Conservation (phyloP, 2,113 vertebrate species). For the Saguinus imperator region DNA sequence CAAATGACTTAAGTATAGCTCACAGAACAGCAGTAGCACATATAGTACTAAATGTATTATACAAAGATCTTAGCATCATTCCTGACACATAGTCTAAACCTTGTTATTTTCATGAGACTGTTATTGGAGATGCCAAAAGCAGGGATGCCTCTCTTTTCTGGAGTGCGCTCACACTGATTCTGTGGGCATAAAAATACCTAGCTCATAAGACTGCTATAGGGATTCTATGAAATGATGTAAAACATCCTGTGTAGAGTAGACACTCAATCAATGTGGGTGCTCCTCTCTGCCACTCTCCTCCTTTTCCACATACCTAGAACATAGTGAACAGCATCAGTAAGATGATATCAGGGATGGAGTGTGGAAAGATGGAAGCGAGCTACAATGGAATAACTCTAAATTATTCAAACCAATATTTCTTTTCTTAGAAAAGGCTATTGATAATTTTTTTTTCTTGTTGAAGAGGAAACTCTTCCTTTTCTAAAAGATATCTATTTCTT, state of each 20-base stretch:
- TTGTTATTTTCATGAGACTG: background rate
- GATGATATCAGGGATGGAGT: background rate
- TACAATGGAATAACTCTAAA: background rate
- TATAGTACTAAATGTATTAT: background rate
- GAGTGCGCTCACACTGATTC: background rate
- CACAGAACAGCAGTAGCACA: background rate
- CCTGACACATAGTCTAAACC: background rate
- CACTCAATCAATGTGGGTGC: background rate
- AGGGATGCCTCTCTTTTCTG: background rate
- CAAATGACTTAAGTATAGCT: background rate
- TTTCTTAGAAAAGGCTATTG: background rate
- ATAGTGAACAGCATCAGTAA: background rate
- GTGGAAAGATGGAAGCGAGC: background rate
- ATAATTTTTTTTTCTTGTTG: background rate
- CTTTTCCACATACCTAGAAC: background rate
- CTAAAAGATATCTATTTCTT: background rate
- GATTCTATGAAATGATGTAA: background rate
- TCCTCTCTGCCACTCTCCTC: background rate
- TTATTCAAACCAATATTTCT: background rate
- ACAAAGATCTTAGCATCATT: background rate
- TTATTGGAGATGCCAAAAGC: background rate
- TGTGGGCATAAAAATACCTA: background rate
- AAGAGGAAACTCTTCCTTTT: background rate
- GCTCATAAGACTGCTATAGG: background rate
- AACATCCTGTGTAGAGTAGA: background rate